Evolutionary conservation across 2,888 invertebrate species (phyloP).

Genomic region (Hydroisotoma schaefferi): DNA sequence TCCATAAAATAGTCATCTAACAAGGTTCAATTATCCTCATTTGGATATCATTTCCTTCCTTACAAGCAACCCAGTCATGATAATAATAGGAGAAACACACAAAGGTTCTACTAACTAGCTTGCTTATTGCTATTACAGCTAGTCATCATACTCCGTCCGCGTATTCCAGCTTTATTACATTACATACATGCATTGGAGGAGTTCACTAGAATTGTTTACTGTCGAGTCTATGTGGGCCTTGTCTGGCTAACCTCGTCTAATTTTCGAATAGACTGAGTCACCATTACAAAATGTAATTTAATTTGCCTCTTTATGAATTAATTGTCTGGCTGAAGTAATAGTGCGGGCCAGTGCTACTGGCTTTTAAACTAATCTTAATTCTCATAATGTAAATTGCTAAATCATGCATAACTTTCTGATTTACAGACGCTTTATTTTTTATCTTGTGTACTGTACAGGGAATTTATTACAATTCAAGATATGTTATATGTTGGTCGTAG

Average conservation of each 20-base stretch:
- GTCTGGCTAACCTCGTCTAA: no score
- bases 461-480: no score
- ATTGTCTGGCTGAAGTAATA: no score
- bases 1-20: conserved; percentile 27
- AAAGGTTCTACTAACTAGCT: not conserved
- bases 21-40: conserved; percentile 26
- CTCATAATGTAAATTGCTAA: not conserved
- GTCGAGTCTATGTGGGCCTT: no score
- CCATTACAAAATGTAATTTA: not conserved
- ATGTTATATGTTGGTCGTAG: no score
- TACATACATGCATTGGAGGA: no score
- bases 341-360: no score
- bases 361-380: not conserved
- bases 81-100: conserved; percentile 1
- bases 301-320: not conserved
- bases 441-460: no score
- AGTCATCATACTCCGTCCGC: no score
- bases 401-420: conserved; percentile 2
- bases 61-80: not conserved
- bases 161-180: no score
- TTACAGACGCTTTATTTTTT: not conserved
- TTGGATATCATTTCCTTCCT: conserved; percentile 15
- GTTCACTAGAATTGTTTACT: no score
- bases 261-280: not conserved
- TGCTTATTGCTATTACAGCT: not conserved